phyloP scores from a whole-genome alignment of 2,113 vertebrate genomes.

The Pyxicephalus adspersus region DNA sequence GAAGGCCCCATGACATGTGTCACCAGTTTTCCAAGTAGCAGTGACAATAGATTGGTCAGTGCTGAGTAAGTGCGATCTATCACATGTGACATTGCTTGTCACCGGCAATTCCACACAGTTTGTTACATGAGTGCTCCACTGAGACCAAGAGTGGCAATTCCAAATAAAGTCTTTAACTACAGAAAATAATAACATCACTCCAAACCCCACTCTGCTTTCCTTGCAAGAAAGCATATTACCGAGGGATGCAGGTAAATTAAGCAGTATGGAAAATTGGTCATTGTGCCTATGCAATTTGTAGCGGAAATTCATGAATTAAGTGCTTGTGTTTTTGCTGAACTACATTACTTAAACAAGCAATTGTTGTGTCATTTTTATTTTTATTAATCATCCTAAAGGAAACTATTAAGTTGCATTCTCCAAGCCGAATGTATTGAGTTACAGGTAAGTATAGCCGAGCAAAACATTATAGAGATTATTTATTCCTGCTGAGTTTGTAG shows the following conservation, averaged over 20 bases:
- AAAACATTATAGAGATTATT: constrained; percentile 46
- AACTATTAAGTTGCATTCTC: constrained; percentile 19
- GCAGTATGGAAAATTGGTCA: not conserved
- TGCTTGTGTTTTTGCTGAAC: constrained; percentile 14
- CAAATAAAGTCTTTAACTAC: constrained; percentile 21
- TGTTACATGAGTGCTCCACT: not conserved
- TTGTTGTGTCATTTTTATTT: not conserved
- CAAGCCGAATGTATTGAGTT: not conserved
- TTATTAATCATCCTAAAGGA: constrained; percentile 37
- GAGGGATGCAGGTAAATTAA: constrained; percentile 12
- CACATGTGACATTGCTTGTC: constrained; percentile 47
- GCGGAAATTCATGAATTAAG: not conserved
- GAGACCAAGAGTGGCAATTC: constrained; percentile 4
- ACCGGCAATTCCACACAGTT: constrained; percentile 19
- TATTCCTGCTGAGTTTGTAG: constrained; percentile 30
- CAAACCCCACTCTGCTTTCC: constrained; percentile 9
- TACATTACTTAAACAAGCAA: constrained; percentile 13
- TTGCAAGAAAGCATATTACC: not conserved
- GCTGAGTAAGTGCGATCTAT: constrained; percentile 34
- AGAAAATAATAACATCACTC: not conserved
- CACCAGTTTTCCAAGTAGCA: constrained; percentile 28
- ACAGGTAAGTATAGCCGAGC: constrained; percentile 3
- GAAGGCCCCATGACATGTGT: constrained; percentile 32
- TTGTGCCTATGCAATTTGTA: not conserved
- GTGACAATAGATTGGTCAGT: constrained; percentile 7